Evolutionary conservation across 2,113 vertebrate species (phyloP).

Genomic region (Tenrec ecaudatus): DNA sequence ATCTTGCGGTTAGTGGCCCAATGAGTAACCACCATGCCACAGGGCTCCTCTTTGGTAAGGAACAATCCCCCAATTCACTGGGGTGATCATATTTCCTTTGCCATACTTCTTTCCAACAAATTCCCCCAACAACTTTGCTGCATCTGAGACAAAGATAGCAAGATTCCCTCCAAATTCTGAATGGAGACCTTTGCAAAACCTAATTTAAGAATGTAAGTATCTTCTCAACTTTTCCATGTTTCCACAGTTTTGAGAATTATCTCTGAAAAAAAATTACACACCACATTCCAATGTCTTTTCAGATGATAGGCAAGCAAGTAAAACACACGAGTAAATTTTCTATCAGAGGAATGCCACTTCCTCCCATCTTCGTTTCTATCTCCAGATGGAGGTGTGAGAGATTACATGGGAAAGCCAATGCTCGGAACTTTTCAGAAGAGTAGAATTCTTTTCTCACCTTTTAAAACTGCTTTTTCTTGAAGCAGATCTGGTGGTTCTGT

Average conservation of each 20-base stretch:
- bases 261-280: neutral
- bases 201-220: neutral
- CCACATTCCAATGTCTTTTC: neutral
- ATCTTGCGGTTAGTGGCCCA: too few species aligned
- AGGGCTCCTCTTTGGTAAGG: neutral
- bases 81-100: neutral
- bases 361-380: slow-evolving; percentile 41
- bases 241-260: neutral
- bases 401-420: slow-evolving; percentile 45
- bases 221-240: neutral
- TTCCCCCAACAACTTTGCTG: neutral
- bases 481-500: slow-evolving; percentile 93
- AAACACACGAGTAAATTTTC: slow-evolving; percentile 41
- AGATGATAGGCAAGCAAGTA: neutral
- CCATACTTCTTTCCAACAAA: neutral
- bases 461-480: slow-evolving; percentile 89
- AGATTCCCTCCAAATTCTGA: neutral
- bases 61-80: neutral
- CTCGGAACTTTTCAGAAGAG: slow-evolving; percentile 71
- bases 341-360: neutral
- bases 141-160: neutral
- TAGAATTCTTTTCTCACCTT: slow-evolving; percentile 88
- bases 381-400: neutral
- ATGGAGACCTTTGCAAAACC: neutral
- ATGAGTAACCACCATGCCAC: too few species aligned